These are phyloP conservation scores for Opisthograptis luteolata DNA, from an alignment of 2,888 invertebrate species.

Conservation along the genomic window DNA sequence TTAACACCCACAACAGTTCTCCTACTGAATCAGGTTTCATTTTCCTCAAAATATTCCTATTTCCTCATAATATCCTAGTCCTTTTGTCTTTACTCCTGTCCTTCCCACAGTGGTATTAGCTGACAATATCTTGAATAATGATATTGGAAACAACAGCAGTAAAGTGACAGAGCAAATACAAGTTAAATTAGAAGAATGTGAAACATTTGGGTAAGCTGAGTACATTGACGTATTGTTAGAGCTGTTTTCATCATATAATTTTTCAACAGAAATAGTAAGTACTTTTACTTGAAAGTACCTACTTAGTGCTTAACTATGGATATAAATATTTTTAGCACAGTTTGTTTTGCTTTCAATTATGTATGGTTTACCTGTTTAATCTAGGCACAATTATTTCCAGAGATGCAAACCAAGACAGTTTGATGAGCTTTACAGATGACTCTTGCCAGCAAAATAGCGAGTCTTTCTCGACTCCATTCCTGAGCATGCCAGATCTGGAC, in stretches of 20 bases:
- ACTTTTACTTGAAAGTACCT: too few species aligned
- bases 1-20: conserved; percentile 39
- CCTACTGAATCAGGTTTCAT: conserved; percentile 55
- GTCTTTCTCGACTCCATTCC: conserved; percentile 60
- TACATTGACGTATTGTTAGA: too few species aligned
- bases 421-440: conserved; percentile 62
- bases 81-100: conserved; percentile 16
- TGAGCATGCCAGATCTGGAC: conserved; percentile 75
- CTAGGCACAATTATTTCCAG: conserved; percentile 45
- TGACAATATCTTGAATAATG: not conserved
- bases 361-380: too few species aligned
- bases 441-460: conserved; percentile 59
- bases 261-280: not conserved
- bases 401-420: conserved; percentile 51
- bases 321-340: too few species aligned
- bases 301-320: too few species aligned
- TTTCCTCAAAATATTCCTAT: conserved; percentile 33
- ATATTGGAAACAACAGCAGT: not conserved
- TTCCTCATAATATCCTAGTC: conserved; percentile 36
- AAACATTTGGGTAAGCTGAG: conserved; percentile 29
- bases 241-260: not conserved
- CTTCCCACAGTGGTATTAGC: conserved; percentile 37
- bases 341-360: too few species aligned
- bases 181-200: conserved; percentile 13
- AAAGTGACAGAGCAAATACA: not conserved